phyloP scores from a whole-genome alignment of 2,888 invertebrate genomes.

The Drosophila kuntzei region DNA sequence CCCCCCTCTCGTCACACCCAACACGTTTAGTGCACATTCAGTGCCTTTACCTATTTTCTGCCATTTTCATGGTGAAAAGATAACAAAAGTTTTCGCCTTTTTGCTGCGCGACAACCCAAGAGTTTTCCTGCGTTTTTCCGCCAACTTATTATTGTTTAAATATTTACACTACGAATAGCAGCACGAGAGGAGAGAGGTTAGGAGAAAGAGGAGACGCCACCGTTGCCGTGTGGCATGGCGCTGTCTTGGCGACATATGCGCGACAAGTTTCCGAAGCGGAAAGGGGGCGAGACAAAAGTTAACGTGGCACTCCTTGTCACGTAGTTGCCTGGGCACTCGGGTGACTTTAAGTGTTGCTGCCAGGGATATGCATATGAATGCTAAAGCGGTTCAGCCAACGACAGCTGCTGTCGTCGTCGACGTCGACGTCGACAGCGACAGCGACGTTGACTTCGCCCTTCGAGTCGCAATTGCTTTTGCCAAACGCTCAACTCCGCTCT shows the following conservation, averaged over 20 bases:
- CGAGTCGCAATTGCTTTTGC: background rate
- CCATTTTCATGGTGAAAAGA: conserved; percentile 75
- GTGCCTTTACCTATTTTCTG: conserved; percentile 56
- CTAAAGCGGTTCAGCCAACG: conserved; percentile 29
- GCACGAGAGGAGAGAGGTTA: background rate
- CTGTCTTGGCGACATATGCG: conserved; percentile 62
- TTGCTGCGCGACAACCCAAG: conserved; percentile 55
- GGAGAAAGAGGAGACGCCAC: background rate
- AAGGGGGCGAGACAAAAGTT: conserved; percentile 50
- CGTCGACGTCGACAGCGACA: conserved; percentile 12
- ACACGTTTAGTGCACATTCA: conserved; percentile 63
- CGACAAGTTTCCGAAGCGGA: conserved; percentile 41
- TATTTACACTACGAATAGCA: conserved; percentile 71
- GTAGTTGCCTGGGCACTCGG: conserved; percentile 62
- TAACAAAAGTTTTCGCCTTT: conserved; percentile 75
- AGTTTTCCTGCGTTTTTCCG: conserved; percentile 76
- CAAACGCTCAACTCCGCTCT: conserved; percentile 19
- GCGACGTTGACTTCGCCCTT: conserved; percentile 4
- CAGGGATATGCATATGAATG: conserved; percentile 61
- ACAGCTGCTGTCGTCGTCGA: conserved; percentile 12
- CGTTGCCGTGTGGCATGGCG: conserved; percentile 22
- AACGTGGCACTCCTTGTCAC: conserved; percentile 62
- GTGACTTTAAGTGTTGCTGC: conserved; percentile 48
- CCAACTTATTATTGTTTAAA: conserved; percentile 81
- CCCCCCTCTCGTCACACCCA: conserved; percentile 11